Evolutionary conservation across 2,888 invertebrate genomes (phyloP), one percentile per base, ranked within the genome.

Genomic region (Himalopsyche tibetana): DNA sequence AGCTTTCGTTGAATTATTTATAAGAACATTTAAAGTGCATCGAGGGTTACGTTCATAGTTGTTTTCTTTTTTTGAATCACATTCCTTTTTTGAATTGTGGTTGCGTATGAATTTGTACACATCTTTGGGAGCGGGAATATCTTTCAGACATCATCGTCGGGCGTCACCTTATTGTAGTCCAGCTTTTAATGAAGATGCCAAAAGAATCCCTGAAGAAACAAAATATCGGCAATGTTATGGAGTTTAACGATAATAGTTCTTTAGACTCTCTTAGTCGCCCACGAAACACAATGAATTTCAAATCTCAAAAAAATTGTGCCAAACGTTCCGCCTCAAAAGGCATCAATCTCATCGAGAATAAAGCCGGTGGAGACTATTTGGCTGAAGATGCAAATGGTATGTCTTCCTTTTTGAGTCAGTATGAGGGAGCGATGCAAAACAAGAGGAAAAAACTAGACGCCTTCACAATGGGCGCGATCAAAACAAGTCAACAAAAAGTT

Each of bases 401-500:
- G 88, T 89, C 90, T n/a, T 89, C 89, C 85, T 89, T 91, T 38
- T 90, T 91, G 84, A 90, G 90, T 36, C 90, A 91, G 86, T 91
- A 90, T 89, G 90, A 90, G 88, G 89, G 89, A 55, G 90, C 88
- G 89, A 89, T 89, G 12, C 92, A 92, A 89, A 92, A 91, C 88
- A 91, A 90, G 87, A 92, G 91, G 89, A 86, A 89, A 45, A 90
- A 91, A 81, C 88, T 89, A 9, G 90, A 89, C 88, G 88, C 90
- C 63, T 90, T 69, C 36, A 79, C 69, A 12, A 45, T 28, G 15
- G 69, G 51, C 9, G 74, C 56, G 2, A 82, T 90, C 88, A 90
- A 91, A 88, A 91, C 91, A 87, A 90, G 91, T 2, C 90, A 91
- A n/a, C 91, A 91, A 88, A 92, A 92, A 89, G 89, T 92, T 87